Conservation (phyloP, 2,113 vertebrate species). For the Salvelinus fontinalis region DNA sequence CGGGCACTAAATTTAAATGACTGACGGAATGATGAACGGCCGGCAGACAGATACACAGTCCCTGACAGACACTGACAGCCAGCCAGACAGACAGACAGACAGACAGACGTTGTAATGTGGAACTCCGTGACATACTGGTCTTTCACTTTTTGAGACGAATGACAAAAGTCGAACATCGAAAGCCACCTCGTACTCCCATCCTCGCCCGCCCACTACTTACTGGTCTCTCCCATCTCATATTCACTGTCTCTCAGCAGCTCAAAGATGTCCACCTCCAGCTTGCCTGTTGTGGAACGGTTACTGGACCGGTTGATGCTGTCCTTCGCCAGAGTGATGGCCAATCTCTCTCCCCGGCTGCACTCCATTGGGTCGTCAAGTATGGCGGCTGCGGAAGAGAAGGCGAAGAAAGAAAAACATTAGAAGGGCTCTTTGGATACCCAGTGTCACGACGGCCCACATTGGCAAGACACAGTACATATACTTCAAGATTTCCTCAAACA, state of each 20-base stretch:
- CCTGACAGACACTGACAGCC: no score
- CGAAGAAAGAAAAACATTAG: not conserved
- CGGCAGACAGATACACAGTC: no score
- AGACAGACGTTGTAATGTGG: not conserved
- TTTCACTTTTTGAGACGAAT: not conserved
- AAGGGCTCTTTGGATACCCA: not conserved
- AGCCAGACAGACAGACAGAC: not conserved
- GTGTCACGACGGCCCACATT: not conserved
- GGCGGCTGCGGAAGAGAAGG: conserved; percentile 29
- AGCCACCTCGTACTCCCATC: not conserved
- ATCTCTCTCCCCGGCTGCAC: conserved; percentile 95
- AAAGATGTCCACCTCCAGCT: conserved; percentile 96
- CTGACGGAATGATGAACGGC: not conserved
- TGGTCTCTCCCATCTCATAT: conserved; percentile 97
- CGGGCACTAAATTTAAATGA: conserved; percentile 29
- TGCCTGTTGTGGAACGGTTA: conserved; percentile 88
- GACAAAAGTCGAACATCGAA: not conserved
- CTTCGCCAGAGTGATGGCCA: conserved; percentile 97
- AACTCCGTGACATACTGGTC: not conserved
- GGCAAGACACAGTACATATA: no score
- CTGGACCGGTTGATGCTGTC: conserved; percentile 91
- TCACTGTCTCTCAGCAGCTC: conserved; percentile 96
- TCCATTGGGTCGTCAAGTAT: conserved; percentile 98
- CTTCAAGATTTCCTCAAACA: no score
- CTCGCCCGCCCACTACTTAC: conserved; percentile 61